A percentile compares a stretch with the other conserved stretches of the same genome.
phyloP scores from a whole-genome alignment of 2,888 invertebrate species.

The Morinoia aosen region DNA sequence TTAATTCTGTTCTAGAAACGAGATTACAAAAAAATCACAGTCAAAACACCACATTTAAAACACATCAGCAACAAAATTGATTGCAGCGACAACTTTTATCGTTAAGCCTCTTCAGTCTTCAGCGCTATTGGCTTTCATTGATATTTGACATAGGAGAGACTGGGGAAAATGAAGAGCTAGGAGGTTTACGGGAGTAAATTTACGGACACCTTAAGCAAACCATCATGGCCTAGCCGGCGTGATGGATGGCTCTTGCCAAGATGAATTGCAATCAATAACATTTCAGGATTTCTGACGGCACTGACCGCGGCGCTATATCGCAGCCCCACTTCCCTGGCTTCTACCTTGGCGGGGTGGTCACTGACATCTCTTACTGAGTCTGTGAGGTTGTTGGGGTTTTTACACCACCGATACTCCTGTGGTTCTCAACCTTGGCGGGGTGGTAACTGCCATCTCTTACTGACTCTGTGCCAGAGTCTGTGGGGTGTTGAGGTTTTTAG shows the following conservation, averaged over 20 bases:
- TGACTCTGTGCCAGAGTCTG: too few species aligned
- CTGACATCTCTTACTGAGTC: neutral
- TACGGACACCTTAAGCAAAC: constrained; percentile 42
- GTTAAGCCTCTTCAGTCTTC: neutral
- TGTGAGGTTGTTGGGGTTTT: neutral
- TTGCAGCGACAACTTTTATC: neutral
- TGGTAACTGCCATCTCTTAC: neutral
- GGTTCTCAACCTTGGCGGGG: neutral
- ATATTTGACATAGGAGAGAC: constrained; percentile 1
- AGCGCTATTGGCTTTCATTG: constrained; percentile 24
- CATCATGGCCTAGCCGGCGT: constrained; percentile 1
- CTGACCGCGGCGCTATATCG: neutral
- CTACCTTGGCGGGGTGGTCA: neutral
- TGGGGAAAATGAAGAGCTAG: neutral
- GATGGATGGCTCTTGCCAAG: constrained; percentile 14
- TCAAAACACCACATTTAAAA: neutral
- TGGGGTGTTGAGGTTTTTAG: neutral
- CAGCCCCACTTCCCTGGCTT: neutral
- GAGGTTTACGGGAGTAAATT: constrained; percentile 14
- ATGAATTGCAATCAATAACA: constrained; percentile 36
- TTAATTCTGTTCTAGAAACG: neutral
- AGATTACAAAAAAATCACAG: neutral
- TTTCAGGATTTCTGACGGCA: neutral
- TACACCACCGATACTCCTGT: neutral
- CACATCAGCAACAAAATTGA: neutral